Evolutionary conservation across 2,113 vertebrate genomes (phyloP).

Genomic region (Pagrus major): DNA sequence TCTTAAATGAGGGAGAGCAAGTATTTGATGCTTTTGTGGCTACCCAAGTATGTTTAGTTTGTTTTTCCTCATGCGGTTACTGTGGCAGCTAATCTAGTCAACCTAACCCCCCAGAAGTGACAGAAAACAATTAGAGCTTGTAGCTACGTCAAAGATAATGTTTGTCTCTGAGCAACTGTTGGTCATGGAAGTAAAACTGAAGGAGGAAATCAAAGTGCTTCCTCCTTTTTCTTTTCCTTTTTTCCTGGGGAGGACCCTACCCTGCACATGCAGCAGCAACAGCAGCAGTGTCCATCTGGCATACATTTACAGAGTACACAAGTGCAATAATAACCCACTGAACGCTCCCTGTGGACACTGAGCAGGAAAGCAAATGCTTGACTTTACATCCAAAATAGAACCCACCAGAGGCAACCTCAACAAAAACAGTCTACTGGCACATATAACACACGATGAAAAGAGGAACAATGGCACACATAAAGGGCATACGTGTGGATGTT

Average conservation of each 20-base stretch:
- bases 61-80: conserved; percentile 46
- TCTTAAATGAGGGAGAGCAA: conserved; percentile 9
- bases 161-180: conserved; percentile 44
- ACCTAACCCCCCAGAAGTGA: conserved; percentile 15
- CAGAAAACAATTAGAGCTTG: conserved; percentile 25
- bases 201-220: conserved; percentile 67
- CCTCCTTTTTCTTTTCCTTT: conserved; percentile 62
- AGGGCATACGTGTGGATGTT: conserved; percentile 42
- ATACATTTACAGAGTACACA: conserved; percentile 79
- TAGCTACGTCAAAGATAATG: conserved; percentile 19
- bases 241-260: conserved; percentile 47
- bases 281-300: conserved; percentile 77
- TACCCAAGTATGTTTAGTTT: conserved; percentile 20
- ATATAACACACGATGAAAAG: conserved; percentile 55
- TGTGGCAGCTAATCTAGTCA: conserved; percentile 35
- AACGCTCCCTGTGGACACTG: conserved; percentile 69
- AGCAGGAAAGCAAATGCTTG: conserved; percentile 75
- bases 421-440: conserved; percentile 61
- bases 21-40: conserved; percentile 32
- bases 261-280: conserved; percentile 54
- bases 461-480: conserved; percentile 61
- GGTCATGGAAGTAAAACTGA: conserved; percentile 63
- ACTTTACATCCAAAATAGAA: conserved; percentile 81
- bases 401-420: conserved; percentile 56
- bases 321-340: conserved; percentile 76